Base-by-base conservation (phyloP, 2,888 invertebrate species). In the Eilema griseolum region DNA sequence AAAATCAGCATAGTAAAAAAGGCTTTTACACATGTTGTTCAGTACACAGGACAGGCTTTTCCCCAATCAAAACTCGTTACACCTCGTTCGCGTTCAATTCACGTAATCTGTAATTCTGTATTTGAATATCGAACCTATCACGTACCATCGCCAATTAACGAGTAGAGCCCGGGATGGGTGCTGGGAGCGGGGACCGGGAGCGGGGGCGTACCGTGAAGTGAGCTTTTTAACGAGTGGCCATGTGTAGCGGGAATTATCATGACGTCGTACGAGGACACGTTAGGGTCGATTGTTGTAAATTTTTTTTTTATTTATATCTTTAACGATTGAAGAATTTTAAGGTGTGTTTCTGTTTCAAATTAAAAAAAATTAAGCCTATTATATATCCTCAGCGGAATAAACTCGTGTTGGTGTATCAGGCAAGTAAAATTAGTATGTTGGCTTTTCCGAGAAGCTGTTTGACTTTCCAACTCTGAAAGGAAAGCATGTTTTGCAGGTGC, bases 71-170 rank as follows among this genome's bases (percentile, higher is more conserved):
- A 65, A 23, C 57, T 57, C 31, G 37, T 62, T 31, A 41, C 7
- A 23, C 8, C 23, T 41, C 41, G 24, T 65, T 65, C 24, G 26
- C 1, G 57, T 66, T 66, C 66, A 57, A 23, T 24, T 37, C 57
- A 66, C 66, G 66, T 57, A 66, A 56, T 56, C 56, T 65, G 23
- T 37, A 57, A 66, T 37, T 66, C 20, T 56, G 56, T 33, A 66
- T 66, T 66, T 66, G 57, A 66, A 66, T 57, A 57, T 66, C 10
- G 37, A 57, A 37, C 33, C 23, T 20, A 57, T 66, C 66, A 66
- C 66, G 66, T 66, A n/a, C 66, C 66, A 46, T 60, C 60, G 57
- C 28, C 60, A 66, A 66, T 66, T 66, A 66, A 66, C 60, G 41
- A 37, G 60, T 33, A 33, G 31, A 60, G 28, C 60, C 14, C 33